Evolutionary conservation across 2,888 invertebrate genomes (phyloP), one percentile per base, ranked within the genome.

Genomic region (Eulithis prunata): DNA sequence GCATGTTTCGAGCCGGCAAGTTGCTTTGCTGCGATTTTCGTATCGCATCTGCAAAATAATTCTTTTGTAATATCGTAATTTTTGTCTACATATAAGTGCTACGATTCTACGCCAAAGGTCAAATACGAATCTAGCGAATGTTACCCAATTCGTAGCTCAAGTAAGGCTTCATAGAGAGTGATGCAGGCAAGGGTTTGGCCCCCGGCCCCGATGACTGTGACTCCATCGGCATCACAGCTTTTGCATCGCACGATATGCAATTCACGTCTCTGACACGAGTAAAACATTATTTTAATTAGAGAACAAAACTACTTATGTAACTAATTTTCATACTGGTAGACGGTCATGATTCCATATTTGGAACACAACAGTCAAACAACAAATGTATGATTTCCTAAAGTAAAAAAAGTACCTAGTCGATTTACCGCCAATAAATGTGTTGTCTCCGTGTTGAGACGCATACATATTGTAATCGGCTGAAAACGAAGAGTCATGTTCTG

Each of bases 191-290:
- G 0, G 94, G 88, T 6, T 93, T 92, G 46, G 93, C 81, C 38
- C 88, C 85, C 0, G 94, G 94, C 57, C 93, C 78, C 0, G 92
- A 78, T 0, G 91, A 78, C 32, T 89, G 83, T 47, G 94, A 91
- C 13, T 95, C 93, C 80, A 93, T 94, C 28, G 90, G 86, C 96
- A 97, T 97, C 4, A 96, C 94, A 1, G 95, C 96, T 36, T 95
- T 94, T 45, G 95, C 95, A 75, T 97, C 96, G 77, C 97, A 97
- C 0, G 96, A 96, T 76, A 97, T 94, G 78, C 97, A 97, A 73
- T 96, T 95, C 13, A 97, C 94, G 73, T 96, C 95, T 75, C 95
- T 96, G 72, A 32, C 14, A n/a, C 54, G 21, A 49, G 21, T 10
- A 49, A 32, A 49, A 49, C 10, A 21, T 8, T 41, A 38, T 38